A percentile compares a stretch with the other conserved stretches of the same genome.
phyloP scores from a whole-genome alignment of 2,797 vertebrate genomes.

The Hafferia zeledoni region DNA sequence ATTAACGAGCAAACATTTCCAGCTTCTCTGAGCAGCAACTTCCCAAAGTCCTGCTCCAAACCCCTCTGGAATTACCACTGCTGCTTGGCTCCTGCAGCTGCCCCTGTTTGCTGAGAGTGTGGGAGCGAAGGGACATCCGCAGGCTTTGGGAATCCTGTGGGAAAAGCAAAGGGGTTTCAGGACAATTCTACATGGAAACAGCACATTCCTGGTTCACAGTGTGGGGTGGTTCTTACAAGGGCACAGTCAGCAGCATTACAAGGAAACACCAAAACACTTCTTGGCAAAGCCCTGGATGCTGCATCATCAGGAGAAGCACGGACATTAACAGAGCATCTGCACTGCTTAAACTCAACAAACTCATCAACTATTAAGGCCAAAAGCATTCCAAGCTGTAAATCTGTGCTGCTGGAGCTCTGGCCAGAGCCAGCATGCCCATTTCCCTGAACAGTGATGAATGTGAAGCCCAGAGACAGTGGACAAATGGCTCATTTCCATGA shows the following conservation, averaged over 20 bases:
- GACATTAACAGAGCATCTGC: not conserved
- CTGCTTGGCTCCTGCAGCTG: not conserved
- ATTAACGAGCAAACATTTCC: not conserved
- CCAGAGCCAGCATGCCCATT: not conserved
- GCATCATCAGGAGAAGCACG: not conserved
- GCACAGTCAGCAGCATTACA: rapidly evolving
- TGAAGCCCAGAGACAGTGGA: not conserved
- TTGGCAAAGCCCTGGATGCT: not conserved
- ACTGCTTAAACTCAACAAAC: not conserved
- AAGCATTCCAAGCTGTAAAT: not conserved
- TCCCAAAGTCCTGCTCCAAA: not conserved
- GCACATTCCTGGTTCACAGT: rapidly evolving
- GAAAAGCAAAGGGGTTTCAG: not conserved
- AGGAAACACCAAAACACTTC: not conserved
- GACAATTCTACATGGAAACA: not conserved
- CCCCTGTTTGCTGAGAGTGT: not conserved
- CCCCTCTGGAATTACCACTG: not conserved
- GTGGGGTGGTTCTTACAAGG: rapidly evolving
- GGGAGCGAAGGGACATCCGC: not conserved
- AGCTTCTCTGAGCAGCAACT: not conserved
- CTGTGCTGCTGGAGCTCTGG: not conserved
- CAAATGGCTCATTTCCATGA: not conserved
- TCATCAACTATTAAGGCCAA: not conserved
- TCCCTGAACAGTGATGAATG: not conserved
- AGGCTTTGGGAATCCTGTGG: constrained; percentile 37